Conservation (phyloP, 2,113 vertebrate genomes). For the Anseranas semipalmata region DNA sequence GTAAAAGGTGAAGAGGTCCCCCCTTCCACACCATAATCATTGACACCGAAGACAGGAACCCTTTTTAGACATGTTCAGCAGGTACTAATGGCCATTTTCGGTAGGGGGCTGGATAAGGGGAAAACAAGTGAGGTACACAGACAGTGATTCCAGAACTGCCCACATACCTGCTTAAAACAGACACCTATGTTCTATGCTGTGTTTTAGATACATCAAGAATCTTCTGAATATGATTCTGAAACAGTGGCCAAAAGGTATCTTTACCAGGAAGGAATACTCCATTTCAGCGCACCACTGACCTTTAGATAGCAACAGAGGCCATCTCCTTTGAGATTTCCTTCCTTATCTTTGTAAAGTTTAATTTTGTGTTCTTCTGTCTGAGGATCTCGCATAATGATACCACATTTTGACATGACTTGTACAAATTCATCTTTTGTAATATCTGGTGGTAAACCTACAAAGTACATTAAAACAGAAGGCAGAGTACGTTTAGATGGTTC, state of each 20-base stretch:
- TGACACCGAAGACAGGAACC: background rate
- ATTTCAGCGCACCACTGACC: conserved; percentile 75
- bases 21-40: background rate
- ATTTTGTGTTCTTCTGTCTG: conserved; percentile 93
- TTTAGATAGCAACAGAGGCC: conserved; percentile 97
- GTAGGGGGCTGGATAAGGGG: background rate
- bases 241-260: background rate
- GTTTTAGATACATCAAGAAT: background rate
- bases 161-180: background rate
- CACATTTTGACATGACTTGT: conserved; percentile 93
- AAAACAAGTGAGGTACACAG: background rate
- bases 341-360: conserved; percentile 94
- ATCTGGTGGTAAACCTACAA: conserved; percentile 91
- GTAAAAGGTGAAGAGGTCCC: background rate
- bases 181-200: background rate
- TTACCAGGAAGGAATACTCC: background rate
- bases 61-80: background rate
- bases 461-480: background rate
- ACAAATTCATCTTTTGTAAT: conserved; percentile 92
- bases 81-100: background rate
- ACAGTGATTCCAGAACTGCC: background rate
- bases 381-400: conserved; percentile 94
- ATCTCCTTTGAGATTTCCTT: conserved; percentile 96
- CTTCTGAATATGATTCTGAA: background rate
- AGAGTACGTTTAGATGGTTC: background rate